Evolutionary conservation across 2,888 invertebrate species (phyloP).

Genomic region (Aleiodes leptofemur): DNA sequence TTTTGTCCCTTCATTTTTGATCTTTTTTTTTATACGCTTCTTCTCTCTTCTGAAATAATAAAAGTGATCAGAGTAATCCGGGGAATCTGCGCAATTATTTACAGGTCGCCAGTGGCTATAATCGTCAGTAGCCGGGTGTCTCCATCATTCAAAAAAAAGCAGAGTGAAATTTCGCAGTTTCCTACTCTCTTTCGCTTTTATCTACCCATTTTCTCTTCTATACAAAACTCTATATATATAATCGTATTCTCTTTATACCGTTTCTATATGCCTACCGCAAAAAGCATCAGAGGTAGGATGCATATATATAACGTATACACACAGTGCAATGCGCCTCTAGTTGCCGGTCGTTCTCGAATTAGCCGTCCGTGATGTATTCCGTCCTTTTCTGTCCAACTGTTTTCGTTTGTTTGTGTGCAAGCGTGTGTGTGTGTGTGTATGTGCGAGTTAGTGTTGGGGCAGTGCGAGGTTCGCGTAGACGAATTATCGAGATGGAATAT

Average conservation of each 20-base stretch:
- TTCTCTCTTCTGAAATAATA: too few relatives aligned
- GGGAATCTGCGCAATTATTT: conserved; percentile 31
- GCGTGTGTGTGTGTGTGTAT: too few relatives aligned
- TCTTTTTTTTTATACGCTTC: too few relatives aligned
- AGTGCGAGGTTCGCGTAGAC: conserved; percentile 13
- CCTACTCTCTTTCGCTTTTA: conserved; percentile 58
- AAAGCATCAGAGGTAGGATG: conserved; percentile 16
- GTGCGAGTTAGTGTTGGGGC: background rate
- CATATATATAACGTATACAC: conserved; percentile 1
- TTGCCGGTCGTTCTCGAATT: conserved; percentile 22
- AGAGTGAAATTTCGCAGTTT: conserved; percentile 30
- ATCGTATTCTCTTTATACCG: conserved; percentile 60
- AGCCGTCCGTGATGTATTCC: conserved; percentile 5
- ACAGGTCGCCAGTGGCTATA: conserved; percentile 42
- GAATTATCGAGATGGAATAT: conserved; percentile 46
- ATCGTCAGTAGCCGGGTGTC: conserved; percentile 26
- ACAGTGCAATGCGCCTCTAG: conserved; percentile 28
- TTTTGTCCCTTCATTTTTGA: too few relatives aligned
- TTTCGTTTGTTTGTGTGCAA: background rate
- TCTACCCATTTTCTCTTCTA: conserved; percentile 52
- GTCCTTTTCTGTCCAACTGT: background rate
- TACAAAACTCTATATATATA: conserved; percentile 53
- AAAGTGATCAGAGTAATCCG: background rate
- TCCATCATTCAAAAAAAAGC: conserved; percentile 21
- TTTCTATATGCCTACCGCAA: conserved; percentile 33